phyloP scores from a whole-genome alignment of 2,797 vertebrate species.

The Cirrhinus molitorella region DNA sequence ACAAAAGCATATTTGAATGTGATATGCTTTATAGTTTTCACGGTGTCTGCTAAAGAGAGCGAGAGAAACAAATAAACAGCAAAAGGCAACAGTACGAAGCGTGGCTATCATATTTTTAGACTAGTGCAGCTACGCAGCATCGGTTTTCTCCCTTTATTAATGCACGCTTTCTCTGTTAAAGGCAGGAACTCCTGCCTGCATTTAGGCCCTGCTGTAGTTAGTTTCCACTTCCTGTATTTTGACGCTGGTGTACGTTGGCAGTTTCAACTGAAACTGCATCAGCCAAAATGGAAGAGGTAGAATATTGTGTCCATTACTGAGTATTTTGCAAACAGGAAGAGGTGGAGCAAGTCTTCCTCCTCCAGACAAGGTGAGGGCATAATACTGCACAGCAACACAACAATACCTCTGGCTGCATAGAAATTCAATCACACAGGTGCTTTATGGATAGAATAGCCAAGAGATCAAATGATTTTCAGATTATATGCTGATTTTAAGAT shows the following conservation, averaged over 20 bases:
- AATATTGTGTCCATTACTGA: slow-evolving; percentile 46
- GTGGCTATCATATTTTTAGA: too few species aligned
- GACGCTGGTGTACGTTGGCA: not conserved
- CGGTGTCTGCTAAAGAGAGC: too few species aligned
- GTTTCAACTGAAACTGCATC: slow-evolving; percentile 28
- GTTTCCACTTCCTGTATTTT: slow-evolving; percentile 32
- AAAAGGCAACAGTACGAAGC: too few species aligned
- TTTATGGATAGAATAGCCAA: too few species aligned
- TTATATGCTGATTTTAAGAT: too few species aligned
- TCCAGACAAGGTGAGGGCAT: slow-evolving; percentile 21
- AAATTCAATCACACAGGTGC: not conserved
- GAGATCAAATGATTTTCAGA: too few species aligned
- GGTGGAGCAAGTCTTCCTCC: slow-evolving; percentile 39
- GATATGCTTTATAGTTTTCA: too few species aligned
- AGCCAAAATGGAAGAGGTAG: slow-evolving; percentile 45
- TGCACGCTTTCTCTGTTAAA: not conserved
- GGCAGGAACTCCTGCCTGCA: not conserved
- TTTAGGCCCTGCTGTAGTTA: slow-evolving; percentile 44
- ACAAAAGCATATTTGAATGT: too few species aligned
- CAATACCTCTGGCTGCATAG: not conserved
- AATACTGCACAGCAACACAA: slow-evolving; percentile 27
- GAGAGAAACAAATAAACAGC: too few species aligned
- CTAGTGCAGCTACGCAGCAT: too few species aligned
- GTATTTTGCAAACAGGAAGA: slow-evolving; percentile 33
- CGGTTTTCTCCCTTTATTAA: not conserved